Evolutionary conservation across 2,888 invertebrate species (phyloP).

Genomic region (Conops quadrifasciatus): DNA sequence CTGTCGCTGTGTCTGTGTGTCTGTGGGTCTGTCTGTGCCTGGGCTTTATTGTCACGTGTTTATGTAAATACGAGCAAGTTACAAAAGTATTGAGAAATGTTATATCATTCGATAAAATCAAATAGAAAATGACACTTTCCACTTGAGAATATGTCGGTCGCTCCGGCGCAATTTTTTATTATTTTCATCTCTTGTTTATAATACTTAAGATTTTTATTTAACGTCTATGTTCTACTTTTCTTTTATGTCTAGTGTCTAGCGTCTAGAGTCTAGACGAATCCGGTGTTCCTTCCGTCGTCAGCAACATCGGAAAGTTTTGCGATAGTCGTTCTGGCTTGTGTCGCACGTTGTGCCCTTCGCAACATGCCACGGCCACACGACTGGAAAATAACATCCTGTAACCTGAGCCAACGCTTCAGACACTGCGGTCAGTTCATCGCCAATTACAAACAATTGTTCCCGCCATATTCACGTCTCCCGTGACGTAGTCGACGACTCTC

Average conservation of each 20-base stretch:
- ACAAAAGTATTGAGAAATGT: slow-evolving; percentile 14
- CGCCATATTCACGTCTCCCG: not conserved
- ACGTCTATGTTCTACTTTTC: not conserved
- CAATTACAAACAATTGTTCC: slow-evolving; percentile 15
- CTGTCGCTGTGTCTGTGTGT: too few relatives aligned
- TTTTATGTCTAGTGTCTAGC: not conserved
- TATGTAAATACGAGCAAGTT: not conserved
- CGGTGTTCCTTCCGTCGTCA: not conserved
- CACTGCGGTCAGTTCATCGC: slow-evolving; percentile 16
- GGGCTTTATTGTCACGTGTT: not conserved
- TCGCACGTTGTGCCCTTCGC: too few relatives aligned
- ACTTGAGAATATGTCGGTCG: slow-evolving; percentile 48
- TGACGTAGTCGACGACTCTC: not conserved
- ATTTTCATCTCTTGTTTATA: slow-evolving; percentile 28
- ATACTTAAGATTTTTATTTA: not conserved
- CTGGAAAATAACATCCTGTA: not conserved
- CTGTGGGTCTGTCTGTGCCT: too few relatives aligned
- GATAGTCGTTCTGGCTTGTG: too few relatives aligned
- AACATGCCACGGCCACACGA: too few relatives aligned
- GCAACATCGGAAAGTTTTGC: too few relatives aligned
- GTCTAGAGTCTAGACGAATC: slow-evolving; percentile 18
- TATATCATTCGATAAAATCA: slow-evolving; percentile 47
- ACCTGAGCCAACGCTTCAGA: not conserved
- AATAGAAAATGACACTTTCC: slow-evolving; percentile 55
- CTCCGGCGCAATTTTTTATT: slow-evolving; percentile 36